Evolutionary conservation across 2,797 vertebrate genomes (phyloP), one percentile per base, ranked within the genome.

Genomic region (Dermochelys coriacea): DNA sequence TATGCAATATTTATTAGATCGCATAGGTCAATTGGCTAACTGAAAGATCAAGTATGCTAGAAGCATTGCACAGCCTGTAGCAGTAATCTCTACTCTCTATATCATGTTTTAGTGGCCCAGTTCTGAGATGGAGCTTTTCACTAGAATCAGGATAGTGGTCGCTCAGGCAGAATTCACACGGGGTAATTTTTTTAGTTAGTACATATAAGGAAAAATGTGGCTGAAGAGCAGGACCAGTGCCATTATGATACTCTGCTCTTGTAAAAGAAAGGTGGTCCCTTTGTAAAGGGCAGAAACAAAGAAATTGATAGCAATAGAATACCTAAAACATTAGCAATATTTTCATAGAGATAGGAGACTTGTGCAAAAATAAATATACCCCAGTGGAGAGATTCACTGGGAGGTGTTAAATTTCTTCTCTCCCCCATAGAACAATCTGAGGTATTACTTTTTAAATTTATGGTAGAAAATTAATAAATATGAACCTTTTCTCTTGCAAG

Each of bases 1-100:
- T 92, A 77, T 52, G 82, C 85, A 68, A 3, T 86, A 85, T 95
- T 94, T 84, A 89, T 86, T 88, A 93, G 64, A 54, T 85, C 55
- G 92, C 87, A 87, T 89, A 8, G 8, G 85, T 86, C 84, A 85
- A 3, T 6, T 57, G 6, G 52, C 45, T 82, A 9, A 57, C 34
- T 82, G 89, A 92, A 95, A 95, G 77, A 82, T 91, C 57, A 14
- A 7, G 57, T 14, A 0, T 2, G 29, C 80, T 15, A 47, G 61
- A 86, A 91, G 75, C 74, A 89, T 86, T 91, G 78, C 85, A 5
- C 29, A 85, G 85, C 52, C 89, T 37, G 37, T 50, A 4, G 18
- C 5, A 1, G 27, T 81, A 89, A 93, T 89, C 41, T 87, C n/a
- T 2, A 2, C 14, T 23, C 2, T 52, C 68, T 61, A 0, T 5